Evolutionary conservation across 2,113 vertebrate species (phyloP), one percentile per base, ranked within the genome.

Genomic region (Mugil cephalus): DNA sequence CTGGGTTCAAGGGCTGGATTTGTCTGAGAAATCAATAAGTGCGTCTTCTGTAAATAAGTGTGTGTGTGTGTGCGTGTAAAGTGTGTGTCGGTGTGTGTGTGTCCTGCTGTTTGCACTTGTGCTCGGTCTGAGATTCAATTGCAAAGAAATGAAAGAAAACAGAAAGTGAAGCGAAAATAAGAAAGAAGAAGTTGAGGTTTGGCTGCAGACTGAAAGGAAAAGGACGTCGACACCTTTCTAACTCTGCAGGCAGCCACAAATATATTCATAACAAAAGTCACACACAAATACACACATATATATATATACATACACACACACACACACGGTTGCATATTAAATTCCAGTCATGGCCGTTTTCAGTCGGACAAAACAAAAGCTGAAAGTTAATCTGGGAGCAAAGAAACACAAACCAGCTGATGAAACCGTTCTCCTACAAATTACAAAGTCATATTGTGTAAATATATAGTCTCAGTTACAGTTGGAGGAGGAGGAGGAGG

Each of bases 71-170:
- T 42, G 65, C 55, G 63, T 36, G 65, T 56, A 30, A 30, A 30
- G 59, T 67, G 77, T 55, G 69, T 50, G 30, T 38, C 18, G 10
- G 51, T 56, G 34, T 48, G 58, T 17, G 62, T 6, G 47, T 24
- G 55, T 10, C 53, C 47, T 55, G 53, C 43, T 56, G 40, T 67
- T 70, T 69, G 42, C 13, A n/a, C 35, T 36, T 42, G 15, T 46
- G 34, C 21, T 55, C 50, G 67, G 45, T 68, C 19, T 46, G 40
- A 69, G 58, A 19, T 77, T 69, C 53, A 74, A 69, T 83, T 74
- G 46, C 9, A 59, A 58, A 74, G 46, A 47, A 39, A 10, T 15
- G 15, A 50, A 17, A 61, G 36, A 55, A 62, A 72, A 72, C 9
- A 30, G 21, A 77, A 52, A 59, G 24, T 30, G 19, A 36, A 43